These are phyloP conservation scores for Harpalus rufipes DNA, from an alignment of 2,888 invertebrate species.

Conservation along the genomic window DNA sequence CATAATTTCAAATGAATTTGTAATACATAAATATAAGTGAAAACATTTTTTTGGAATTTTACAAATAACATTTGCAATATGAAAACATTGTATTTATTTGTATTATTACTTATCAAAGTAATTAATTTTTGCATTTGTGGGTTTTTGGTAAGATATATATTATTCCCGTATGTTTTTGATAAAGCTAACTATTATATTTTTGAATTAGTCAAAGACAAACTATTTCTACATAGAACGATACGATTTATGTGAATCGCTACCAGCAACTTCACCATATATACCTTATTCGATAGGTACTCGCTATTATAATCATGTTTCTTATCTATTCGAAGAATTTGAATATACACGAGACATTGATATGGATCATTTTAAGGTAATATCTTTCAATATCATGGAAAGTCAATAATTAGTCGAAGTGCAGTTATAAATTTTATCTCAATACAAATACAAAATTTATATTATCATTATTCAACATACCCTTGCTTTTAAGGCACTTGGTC, in stretches of 20 bases:
- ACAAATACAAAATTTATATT: no score
- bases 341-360: neutral
- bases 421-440: neutral
- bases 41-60: neutral
- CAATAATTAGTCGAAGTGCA: neutral
- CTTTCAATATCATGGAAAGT: neutral
- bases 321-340: neutral
- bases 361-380: neutral
- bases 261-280: neutral
- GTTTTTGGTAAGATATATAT: neutral
- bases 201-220: neutral
- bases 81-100: neutral
- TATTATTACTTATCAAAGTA: neutral
- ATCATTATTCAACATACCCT: no score
- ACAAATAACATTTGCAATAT: neutral
- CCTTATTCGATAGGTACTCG: neutral
- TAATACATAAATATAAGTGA: neutral
- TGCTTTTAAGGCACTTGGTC: no score
- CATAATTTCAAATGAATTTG: neutral
- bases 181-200: no score
- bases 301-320: neutral
- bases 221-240: neutral
- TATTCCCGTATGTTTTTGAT: no score
- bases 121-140: neutral
- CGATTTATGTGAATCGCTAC: neutral